phyloP scores from a whole-genome alignment of 2,113 vertebrate species.

The Xiphias gladius region DNA sequence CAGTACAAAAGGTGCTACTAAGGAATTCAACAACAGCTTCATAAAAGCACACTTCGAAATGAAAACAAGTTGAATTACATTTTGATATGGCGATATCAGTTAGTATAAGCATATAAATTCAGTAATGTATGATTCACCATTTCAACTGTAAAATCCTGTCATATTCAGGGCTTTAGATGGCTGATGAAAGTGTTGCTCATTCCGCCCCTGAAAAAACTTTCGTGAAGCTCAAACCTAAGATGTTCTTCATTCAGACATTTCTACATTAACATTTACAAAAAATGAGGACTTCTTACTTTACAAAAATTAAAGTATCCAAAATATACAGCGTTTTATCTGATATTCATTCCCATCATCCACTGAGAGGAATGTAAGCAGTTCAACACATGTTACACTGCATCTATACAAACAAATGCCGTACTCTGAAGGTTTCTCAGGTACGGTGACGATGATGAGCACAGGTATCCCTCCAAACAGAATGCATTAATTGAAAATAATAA shows the following conservation, averaged over 20 bases:
- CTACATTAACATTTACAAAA: conserved; percentile 62
- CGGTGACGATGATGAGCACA: not conserved
- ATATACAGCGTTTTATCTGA: conserved; percentile 56
- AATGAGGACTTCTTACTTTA: conserved; percentile 39
- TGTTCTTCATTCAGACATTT: conserved; percentile 42
- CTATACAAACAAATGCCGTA: conserved; percentile 49
- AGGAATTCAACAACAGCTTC: conserved; percentile 20
- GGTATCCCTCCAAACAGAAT: conserved; percentile 16
- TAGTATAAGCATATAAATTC: conserved; percentile 19
- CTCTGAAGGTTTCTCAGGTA: not conserved
- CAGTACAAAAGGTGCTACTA: not conserved
- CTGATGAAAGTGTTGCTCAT: not conserved
- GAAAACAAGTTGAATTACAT: conserved; percentile 11
- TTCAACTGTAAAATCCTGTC: not conserved
- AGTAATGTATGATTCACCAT: conserved; percentile 28
- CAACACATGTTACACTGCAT: conserved; percentile 26
- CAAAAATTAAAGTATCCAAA: conserved; percentile 54
- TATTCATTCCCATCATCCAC: conserved; percentile 37
- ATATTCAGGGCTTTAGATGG: not conserved
- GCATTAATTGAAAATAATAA: conserved; percentile 5
- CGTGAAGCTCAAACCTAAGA: conserved; percentile 25
- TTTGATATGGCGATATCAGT: conserved; percentile 9
- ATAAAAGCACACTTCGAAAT: conserved; percentile 23
- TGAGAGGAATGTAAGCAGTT: conserved; percentile 52
- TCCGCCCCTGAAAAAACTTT: conserved; percentile 23